Evolutionary conservation across 2,888 invertebrate species (phyloP), one percentile per base, ranked within the genome.

Genomic region (Podabrus alpinus): DNA sequence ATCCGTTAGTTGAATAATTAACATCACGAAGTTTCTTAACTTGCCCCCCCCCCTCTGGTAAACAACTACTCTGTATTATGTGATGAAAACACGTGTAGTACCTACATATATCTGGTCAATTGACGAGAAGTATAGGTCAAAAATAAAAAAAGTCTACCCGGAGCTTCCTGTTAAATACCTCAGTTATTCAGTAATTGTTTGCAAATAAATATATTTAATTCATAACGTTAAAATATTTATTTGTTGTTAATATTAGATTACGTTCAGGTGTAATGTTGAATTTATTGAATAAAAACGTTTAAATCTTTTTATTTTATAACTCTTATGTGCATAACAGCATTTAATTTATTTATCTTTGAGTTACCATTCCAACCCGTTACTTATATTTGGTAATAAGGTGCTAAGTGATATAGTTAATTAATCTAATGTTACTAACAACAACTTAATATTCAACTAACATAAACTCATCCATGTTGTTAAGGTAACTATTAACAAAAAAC

Each of bases 351-450:
- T 85, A 81, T 80, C 73, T 79, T 81, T 81, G 77, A 82, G 85
- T 86, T 85, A 85, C 83, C 77, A 81, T 81, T 76, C 79, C 80
- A 81, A 79, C 82, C 86, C 86, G 86, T 86, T 86, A 86, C 79
- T 79, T 75, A 75, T 82, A 82, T 81, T 80, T 81, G 78, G 80
- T 77, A 79, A 76, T 76, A 74, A 81, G 75, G 83, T 84, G 83
- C 83, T 84, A 85, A 85, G 82, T 81, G 77, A 67, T 69, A 76
- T 73, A 75, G 77, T 76, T 77, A 80, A 80, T 80, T 77, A 77
- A 61, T 68, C 19, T 68, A 68, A 16, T 17, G 70, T 70, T 67
- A 69, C 21, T 45, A 45, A 45, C n/a, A 66, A 73, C 62, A 60
- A 64, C 19, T 74, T 69, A 68, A 71, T 19, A 66, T 73, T 76